phyloP scores from a whole-genome alignment of 35 echinoderm and acorn worm genomes.

The Antedon bifida region DNA sequence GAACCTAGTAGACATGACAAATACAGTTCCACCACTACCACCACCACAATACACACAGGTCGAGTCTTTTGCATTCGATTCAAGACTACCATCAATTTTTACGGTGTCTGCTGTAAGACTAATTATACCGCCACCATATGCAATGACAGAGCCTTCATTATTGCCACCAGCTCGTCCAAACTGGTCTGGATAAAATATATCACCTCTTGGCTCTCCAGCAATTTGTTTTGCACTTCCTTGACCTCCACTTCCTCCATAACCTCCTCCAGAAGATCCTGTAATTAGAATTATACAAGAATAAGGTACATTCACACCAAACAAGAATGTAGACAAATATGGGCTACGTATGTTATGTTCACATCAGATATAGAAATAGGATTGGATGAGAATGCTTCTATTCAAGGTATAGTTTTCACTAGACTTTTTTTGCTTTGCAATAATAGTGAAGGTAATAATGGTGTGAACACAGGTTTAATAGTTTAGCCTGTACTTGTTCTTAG shows the following conservation, averaged over 20 bases:
- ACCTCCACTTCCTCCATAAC: conserved; percentile 74
- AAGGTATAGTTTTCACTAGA: no score
- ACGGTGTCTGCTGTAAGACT: conserved; percentile 23
- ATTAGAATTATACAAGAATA: neutral
- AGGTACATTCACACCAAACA: no score
- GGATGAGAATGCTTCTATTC: no score
- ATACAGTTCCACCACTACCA: conserved; percentile 60
- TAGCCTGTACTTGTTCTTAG: no score
- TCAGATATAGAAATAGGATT: no score
- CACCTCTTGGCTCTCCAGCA: conserved; percentile 33
- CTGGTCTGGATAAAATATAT: conserved; percentile 21
- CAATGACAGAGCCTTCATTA: neutral
- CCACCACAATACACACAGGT: conserved; percentile 26
- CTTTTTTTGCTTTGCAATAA: no score
- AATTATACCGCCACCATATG: conserved; percentile 58
- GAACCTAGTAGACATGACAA: conserved; percentile 10
- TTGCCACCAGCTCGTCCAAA: conserved; percentile 64
- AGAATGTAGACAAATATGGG: no score
- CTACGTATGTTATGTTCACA: no score
- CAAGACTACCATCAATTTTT: conserved; percentile 42
- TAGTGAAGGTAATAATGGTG: no score
- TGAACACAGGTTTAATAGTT: no score
- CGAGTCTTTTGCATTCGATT: conserved; percentile 26
- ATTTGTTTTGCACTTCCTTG: conserved; percentile 28
- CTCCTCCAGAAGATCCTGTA: conserved; percentile 65